Percentiles rank a stretch among this genome's conserved stretches.
Conservation (phyloP, 1,140 invertebrate genomes). For the Phymorhynchus buccinoides region DNA sequence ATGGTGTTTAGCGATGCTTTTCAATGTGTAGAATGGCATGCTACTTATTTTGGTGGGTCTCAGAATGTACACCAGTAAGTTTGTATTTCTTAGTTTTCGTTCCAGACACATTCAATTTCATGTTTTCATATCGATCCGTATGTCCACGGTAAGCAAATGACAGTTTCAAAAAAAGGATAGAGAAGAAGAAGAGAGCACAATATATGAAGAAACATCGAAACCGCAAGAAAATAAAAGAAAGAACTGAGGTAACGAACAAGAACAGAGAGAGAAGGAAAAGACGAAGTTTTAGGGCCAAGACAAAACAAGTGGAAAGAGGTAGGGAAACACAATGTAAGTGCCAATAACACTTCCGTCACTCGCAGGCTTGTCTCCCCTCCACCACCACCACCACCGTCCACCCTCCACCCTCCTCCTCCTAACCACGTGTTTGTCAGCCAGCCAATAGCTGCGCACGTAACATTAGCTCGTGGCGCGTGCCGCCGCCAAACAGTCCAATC, state of each 20-base stretch:
- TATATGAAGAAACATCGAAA: not conserved
- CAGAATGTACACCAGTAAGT: too few species aligned
- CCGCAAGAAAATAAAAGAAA: not conserved
- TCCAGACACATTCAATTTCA: too few species aligned
- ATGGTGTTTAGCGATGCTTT: too few species aligned
- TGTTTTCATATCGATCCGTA: too few species aligned
- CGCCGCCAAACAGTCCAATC: not conserved
- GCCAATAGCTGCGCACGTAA: not conserved
- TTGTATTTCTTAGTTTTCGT: too few species aligned
- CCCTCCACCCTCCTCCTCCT: not conserved
- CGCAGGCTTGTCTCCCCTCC: not conserved
- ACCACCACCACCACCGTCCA: not conserved
- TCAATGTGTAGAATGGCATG: too few species aligned
- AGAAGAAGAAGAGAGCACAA: too few species aligned
- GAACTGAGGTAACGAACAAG: not conserved
- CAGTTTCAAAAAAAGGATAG: too few species aligned
- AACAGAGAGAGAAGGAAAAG: not conserved
- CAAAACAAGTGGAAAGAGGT: not conserved
- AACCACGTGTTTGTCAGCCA: not conserved
- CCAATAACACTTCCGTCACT: not conserved
- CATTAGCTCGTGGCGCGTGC: not conserved
- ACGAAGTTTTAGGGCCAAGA: not conserved
- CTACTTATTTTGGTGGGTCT: too few species aligned
- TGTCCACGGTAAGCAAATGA: too few species aligned
- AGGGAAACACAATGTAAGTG: not conserved